Evolutionary conservation across 2,888 invertebrate species (phyloP).

Genomic region (Melieria crassipennis): DNA sequence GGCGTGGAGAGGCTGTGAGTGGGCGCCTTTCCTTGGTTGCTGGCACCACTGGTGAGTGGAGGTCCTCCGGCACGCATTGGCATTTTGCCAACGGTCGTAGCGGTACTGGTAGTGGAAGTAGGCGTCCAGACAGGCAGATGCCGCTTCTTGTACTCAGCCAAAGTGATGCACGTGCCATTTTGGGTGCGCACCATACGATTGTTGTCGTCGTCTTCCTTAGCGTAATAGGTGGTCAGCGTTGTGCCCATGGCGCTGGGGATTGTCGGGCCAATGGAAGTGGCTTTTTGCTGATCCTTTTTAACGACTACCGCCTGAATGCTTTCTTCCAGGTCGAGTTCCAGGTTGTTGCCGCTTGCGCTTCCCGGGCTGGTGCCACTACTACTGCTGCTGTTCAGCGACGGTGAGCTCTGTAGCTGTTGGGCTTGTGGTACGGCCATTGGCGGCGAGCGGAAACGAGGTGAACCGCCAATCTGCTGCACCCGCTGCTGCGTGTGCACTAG

Average conservation of each 20-base stretch:
- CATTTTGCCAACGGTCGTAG: slow-evolving; percentile 17
- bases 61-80: slow-evolving; percentile 36
- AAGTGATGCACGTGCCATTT: slow-evolving; percentile 59
- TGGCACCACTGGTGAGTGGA: slow-evolving; percentile 38
- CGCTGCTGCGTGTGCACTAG: slow-evolving; percentile 45
- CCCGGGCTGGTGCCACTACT: slow-evolving; percentile 24
- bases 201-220: slow-evolving; percentile 55
- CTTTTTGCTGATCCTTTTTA: slow-evolving; percentile 58
- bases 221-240: slow-evolving; percentile 58
- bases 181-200: slow-evolving; percentile 53
- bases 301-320: slow-evolving; percentile 63
- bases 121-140: slow-evolving; percentile 43
- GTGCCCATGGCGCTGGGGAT: slow-evolving; percentile 39
- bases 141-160: slow-evolving; percentile 61
- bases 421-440: slow-evolving; percentile 12
- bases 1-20: slow-evolving; percentile 32
- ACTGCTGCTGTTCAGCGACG: slow-evolving; percentile 6
- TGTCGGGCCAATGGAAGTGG: slow-evolving; percentile 42
- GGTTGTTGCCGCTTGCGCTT: slow-evolving; percentile 37
- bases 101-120: slow-evolving; percentile 23
- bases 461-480: slow-evolving; percentile 9
- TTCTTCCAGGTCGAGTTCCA: slow-evolving; percentile 61
- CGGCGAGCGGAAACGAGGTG: slow-evolving; percentile 40
- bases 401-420: slow-evolving; percentile 29
- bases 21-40: slow-evolving; percentile 10